Percentiles rank a stretch among this genome's conserved stretches.
Conservation (phyloP, 2,797 vertebrate species). For the Dendrocincla fuliginosa region DNA sequence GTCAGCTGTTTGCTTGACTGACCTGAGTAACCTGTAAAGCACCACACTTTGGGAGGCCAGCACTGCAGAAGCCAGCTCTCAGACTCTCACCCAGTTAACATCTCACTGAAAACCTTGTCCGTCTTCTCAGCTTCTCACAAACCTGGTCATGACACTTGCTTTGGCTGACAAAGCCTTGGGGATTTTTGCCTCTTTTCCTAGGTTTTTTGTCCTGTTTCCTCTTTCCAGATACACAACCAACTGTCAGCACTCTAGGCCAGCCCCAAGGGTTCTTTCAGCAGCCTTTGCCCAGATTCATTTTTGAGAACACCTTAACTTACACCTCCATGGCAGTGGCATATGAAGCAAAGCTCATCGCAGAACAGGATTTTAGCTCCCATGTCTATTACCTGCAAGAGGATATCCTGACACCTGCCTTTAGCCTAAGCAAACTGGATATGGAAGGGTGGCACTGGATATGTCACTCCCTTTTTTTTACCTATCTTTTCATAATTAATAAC, state of each 20-base stretch:
- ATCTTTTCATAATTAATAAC: not conserved
- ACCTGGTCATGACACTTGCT: not conserved
- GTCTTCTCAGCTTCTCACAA: not conserved
- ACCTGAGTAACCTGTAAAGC: not conserved
- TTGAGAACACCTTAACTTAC: not conserved
- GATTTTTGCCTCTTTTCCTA: not conserved
- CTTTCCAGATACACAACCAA: not conserved
- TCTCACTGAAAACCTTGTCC: not conserved
- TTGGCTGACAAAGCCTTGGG: not conserved
- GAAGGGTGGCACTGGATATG: no score
- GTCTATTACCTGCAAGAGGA: not conserved
- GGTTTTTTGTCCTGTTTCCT: not conserved
- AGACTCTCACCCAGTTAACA: accelerated
- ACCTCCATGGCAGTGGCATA: accelerated
- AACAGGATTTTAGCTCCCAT: not conserved
- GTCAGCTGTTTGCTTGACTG: accelerated
- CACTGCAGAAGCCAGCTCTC: not conserved
- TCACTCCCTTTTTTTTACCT: not conserved
- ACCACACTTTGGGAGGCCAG: not conserved
- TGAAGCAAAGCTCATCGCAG: accelerated
- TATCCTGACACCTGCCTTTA: not conserved
- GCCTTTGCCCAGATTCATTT: not conserved
- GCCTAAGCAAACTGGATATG: not conserved
- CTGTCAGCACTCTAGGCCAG: not conserved
- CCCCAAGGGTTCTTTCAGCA: not conserved